These are phyloP conservation scores for Ceryle rudis DNA, from an alignment of 2,797 vertebrate genomes.

Conservation along the genomic window DNA sequence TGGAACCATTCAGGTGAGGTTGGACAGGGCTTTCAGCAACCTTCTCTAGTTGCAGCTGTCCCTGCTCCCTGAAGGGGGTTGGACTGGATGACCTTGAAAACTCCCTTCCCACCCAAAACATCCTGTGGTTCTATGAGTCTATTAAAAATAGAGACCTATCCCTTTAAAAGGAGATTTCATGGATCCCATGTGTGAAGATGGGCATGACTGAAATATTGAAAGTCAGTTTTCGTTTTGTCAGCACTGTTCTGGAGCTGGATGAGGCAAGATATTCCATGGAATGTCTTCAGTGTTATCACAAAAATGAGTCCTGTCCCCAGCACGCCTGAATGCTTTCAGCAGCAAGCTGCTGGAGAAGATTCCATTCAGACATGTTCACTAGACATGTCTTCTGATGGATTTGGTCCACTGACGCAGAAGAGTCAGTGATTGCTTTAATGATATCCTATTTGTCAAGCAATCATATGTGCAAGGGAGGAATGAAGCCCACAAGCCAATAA, in stretches of 20 bases:
- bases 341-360: background rate
- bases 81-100: background rate
- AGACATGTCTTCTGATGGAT: background rate
- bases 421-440: background rate
- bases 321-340: background rate
- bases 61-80: background rate
- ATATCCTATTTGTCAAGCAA: background rate
- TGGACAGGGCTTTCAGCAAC: background rate
- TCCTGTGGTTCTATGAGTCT: background rate
- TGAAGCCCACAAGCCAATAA: background rate
- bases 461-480: background rate
- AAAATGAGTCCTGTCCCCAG: background rate
- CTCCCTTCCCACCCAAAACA: background rate
- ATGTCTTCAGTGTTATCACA: background rate
- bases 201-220: rapidly evolving
- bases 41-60: background rate
- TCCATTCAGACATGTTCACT: background rate
- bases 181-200: background rate
- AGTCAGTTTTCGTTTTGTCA: background rate
- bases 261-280: background rate
- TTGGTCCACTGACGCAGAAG: background rate
- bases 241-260: background rate
- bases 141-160: background rate
- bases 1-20: background rate
- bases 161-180: background rate